Percentiles rank a stretch among this genome's conserved stretches.
These are phyloP conservation scores for Staurois parvus DNA, from an alignment of 2,797 vertebrate species.

Conservation along the genomic window DNA sequence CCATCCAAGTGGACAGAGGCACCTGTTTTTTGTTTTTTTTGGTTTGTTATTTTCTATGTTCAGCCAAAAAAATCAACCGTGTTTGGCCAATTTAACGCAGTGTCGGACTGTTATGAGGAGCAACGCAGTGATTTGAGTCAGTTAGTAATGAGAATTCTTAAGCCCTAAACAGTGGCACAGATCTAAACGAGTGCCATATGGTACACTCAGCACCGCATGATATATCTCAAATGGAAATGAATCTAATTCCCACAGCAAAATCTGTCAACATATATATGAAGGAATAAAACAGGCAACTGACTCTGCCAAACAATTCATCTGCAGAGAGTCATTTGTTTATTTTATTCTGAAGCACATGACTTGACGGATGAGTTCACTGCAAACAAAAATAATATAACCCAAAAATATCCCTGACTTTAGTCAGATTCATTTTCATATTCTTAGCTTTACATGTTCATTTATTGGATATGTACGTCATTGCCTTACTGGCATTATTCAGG, in stretches of 20 bases:
- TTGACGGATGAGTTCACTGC: neutral
- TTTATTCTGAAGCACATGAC: slow-evolving; percentile 26
- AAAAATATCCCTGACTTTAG: neutral
- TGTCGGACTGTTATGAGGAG: neutral
- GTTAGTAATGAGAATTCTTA: slow-evolving; percentile 3
- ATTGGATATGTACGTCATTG: neutral
- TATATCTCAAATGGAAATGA: slow-evolving; percentile 27
- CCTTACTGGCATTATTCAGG: neutral
- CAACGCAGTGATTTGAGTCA: neutral
- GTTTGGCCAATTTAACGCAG: too few species aligned
- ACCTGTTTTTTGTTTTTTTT: too few species aligned
- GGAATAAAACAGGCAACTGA: slow-evolving; percentile 11
- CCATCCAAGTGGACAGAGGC: too few species aligned
- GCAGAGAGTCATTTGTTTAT: slow-evolving; percentile 26
- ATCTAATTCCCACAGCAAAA: slow-evolving; percentile 40
- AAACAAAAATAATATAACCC: slow-evolving; percentile 15
- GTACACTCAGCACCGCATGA: slow-evolving; percentile 24
- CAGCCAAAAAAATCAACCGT: too few species aligned
- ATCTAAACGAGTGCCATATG: slow-evolving; percentile 45
- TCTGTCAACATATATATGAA: slow-evolving; percentile 48
- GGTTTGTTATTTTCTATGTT: too few species aligned
- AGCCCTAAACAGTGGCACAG: neutral
- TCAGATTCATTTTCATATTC: neutral
- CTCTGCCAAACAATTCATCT: slow-evolving; percentile 44
- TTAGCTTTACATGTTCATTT: neutral